Percentiles rank a stretch among this genome's conserved stretches.
phyloP scores from a whole-genome alignment of 2,888 invertebrate genomes.

The Chrysopilus asiliformis region DNA sequence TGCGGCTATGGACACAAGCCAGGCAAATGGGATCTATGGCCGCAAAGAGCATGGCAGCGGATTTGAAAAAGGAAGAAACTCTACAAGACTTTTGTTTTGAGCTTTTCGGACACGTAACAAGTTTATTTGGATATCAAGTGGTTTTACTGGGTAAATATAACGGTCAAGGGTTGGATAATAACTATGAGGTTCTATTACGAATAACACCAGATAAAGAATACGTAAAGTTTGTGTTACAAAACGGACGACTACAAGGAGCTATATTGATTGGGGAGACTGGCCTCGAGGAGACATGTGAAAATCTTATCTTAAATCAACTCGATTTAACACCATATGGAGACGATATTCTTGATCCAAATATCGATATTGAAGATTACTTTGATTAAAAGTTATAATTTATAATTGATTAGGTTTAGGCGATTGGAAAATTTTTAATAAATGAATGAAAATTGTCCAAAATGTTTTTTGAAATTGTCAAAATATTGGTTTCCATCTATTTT shows the following conservation, averaged over 20 bases:
- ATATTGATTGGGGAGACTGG: conserved; percentile 94
- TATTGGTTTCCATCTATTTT: no score
- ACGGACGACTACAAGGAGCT: conserved; percentile 81
- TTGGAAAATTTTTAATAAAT: no score
- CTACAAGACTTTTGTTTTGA: conserved; percentile 94
- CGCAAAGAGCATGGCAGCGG: conserved; percentile 73
- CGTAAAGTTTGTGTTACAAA: conserved; percentile 74
- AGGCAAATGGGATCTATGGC: conserved; percentile 94
- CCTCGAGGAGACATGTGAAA: conserved; percentile 95
- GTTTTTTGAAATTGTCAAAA: no score
- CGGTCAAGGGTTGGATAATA: conserved; percentile 67
- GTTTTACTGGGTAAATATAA: conserved; percentile 85
- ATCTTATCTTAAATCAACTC: conserved; percentile 87
- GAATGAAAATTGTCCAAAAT: no score
- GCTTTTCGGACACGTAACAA: conserved; percentile 91
- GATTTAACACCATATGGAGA: conserved; percentile 81
- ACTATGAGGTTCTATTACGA: conserved; percentile 75
- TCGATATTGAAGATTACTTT: conserved; percentile 99
- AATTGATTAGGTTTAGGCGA: no score
- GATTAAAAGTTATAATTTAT: conserved; percentile 51
- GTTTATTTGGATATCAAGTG: conserved; percentile 87
- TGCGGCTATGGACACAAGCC: conserved; percentile 97
- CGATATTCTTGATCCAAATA: conserved; percentile 84
- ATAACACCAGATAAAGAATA: conserved; percentile 70
- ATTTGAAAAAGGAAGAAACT: conserved; percentile 45